Percentiles rank a stretch among this genome's conserved stretches.
These are phyloP conservation scores for Philopotamus ludificatus DNA, from an alignment of 1,140 invertebrate genomes.

Conservation along the genomic window DNA sequence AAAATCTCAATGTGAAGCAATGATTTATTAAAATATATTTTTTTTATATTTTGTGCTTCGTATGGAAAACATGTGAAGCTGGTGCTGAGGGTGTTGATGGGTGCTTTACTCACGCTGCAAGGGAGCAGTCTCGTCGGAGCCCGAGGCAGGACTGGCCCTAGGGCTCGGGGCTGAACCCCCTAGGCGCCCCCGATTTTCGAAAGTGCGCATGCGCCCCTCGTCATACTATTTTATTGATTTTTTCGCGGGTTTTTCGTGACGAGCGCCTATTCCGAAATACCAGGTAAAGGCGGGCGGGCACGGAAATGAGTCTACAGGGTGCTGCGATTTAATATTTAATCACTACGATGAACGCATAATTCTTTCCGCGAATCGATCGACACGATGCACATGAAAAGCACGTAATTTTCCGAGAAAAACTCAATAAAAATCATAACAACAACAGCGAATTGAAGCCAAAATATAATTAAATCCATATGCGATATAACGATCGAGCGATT, in stretches of 20 bases:
- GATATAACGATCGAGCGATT: neutral
- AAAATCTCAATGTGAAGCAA: too few species aligned
- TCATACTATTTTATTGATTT: neutral
- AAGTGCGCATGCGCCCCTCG: neutral
- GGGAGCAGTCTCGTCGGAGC: neutral
- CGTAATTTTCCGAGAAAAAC: too few species aligned
- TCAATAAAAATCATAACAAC: too few species aligned
- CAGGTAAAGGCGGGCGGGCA: constrained; percentile 4
- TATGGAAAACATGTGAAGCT: neutral
- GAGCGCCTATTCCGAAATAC: constrained; percentile 4
- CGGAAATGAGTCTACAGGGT: constrained; percentile 1
- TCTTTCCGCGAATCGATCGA: too few species aligned
- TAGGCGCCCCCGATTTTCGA: neutral
- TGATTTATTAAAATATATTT: too few species aligned
- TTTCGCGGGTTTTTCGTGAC: constrained; percentile 10
- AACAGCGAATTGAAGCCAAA: neutral
- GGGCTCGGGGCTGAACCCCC: neutral
- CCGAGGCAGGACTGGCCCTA: neutral
- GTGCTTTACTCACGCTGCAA: neutral
- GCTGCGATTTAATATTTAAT: neutral
- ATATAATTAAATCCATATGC: neutral
- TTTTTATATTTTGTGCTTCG: too few species aligned
- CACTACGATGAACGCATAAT: too few species aligned
- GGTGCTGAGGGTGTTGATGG: constrained; percentile 8
- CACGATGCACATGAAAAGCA: too few species aligned